Conservation (phyloP, 2,888 invertebrate species). For the Antheraea yamamai region DNA sequence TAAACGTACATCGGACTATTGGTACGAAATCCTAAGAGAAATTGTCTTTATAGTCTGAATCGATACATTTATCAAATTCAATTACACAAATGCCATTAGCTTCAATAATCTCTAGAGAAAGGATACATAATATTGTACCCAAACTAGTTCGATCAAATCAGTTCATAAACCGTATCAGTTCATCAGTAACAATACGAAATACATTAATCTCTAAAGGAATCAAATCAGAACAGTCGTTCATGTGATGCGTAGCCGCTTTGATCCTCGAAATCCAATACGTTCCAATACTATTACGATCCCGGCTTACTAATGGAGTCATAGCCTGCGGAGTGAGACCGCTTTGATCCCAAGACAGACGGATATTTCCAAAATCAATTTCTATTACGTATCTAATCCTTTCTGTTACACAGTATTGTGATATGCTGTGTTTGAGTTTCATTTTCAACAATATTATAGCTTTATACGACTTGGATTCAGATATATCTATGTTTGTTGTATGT, state of each 20-base stretch:
- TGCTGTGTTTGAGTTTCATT: background rate
- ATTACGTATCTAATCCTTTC: conserved; percentile 49
- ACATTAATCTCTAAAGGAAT: conserved; percentile 23
- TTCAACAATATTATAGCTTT: background rate
- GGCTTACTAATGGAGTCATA: conserved; percentile 49
- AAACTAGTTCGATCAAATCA: background rate
- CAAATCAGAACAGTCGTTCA: conserved; percentile 19
- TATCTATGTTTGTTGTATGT: background rate
- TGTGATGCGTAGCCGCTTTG: conserved; percentile 40
- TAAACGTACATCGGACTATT: too few relatives aligned
- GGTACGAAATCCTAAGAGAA: too few relatives aligned
- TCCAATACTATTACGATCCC: conserved; percentile 44
- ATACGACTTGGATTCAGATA: background rate
- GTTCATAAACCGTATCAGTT: background rate
- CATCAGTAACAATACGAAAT: background rate
- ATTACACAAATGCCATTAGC: background rate
- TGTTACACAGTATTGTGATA: conserved; percentile 32
- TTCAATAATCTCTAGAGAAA: background rate
- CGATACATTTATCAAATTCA: background rate
- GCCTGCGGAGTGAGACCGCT: conserved; percentile 42
- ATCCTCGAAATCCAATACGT: conserved; percentile 47
- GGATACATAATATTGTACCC: background rate
- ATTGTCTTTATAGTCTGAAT: background rate
- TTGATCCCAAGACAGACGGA: conserved; percentile 50
- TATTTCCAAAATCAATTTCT: conserved; percentile 42